Conservation (phyloP, 2,797 vertebrate genomes). For the Pantherophis alleghaniensis region DNA sequence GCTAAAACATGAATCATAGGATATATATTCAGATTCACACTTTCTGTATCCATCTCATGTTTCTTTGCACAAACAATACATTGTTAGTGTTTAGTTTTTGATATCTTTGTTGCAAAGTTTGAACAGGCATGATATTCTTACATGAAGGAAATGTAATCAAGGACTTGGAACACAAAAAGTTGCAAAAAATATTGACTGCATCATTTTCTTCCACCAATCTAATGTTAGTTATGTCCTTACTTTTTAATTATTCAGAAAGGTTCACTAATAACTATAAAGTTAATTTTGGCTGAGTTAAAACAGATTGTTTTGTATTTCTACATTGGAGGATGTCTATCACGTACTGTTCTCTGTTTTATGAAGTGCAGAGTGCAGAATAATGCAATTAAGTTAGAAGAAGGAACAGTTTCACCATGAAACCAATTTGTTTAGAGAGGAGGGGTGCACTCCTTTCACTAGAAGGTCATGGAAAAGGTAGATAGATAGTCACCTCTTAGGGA, state of each 20-base stretch:
- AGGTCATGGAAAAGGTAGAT: not conserved
- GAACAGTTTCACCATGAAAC: not conserved
- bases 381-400: not conserved
- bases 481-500: not conserved
- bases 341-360: not conserved
- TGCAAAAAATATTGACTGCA: not conserved
- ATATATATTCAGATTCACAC: not conserved
- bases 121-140: not conserved
- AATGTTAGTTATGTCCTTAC: not conserved
- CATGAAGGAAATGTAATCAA: not conserved
- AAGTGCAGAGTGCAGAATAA: not conserved
- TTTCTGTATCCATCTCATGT: not conserved
- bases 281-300: not conserved
- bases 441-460: not conserved
- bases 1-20: not conserved
- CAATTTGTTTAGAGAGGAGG: not conserved
- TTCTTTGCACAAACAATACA: not conserved
- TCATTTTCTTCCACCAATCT: not conserved
- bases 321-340: not conserved
- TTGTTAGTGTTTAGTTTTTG: not conserved
- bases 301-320: not conserved
- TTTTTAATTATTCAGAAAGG: not conserved
- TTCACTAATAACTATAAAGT: not conserved
- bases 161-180: not conserved
- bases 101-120: not conserved